These are phyloP conservation scores for Pogonus chalceus DNA, from an alignment of 1,140 invertebrate species.

Conservation along the genomic window DNA sequence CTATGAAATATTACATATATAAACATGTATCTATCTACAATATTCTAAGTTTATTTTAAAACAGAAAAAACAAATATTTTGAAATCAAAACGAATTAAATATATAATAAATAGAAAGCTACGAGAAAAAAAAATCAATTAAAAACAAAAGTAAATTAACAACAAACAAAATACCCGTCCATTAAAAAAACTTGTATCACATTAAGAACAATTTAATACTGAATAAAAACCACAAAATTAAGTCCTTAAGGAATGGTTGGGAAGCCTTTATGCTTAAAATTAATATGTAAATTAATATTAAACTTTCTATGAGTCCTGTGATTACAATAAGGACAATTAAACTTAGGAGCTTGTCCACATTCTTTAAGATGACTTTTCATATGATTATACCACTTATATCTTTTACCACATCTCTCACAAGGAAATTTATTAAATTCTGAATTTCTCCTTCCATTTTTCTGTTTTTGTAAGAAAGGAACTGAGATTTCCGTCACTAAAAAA, in stretches of 20 bases:
- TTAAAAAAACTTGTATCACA: too few relatives aligned
- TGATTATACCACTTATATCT: constrained; percentile 21
- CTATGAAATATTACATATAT: too few relatives aligned
- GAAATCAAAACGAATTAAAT: too few relatives aligned
- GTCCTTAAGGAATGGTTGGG: constrained; percentile 10
- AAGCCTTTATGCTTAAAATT: constrained; percentile 27
- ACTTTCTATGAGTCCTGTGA: constrained; percentile 38
- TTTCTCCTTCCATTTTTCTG: constrained; percentile 14
- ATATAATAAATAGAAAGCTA: too few relatives aligned
- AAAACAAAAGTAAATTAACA: too few relatives aligned
- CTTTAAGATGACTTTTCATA: constrained; percentile 20
- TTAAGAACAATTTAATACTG: too few relatives aligned
- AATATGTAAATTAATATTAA: constrained; percentile 37
- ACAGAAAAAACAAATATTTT: background rate
- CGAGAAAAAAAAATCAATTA: too few relatives aligned
- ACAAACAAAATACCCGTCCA: too few relatives aligned
- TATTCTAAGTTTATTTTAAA: too few relatives aligned
- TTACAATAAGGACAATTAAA: constrained; percentile 35
- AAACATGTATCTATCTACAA: too few relatives aligned
- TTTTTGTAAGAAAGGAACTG: background rate
- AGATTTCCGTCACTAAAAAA: background rate
- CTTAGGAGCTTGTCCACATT: constrained; percentile 36
- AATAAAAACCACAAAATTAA: too few relatives aligned
- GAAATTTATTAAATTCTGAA: constrained; percentile 7
- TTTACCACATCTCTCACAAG: constrained; percentile 22